phyloP scores from a whole-genome alignment of 2,797 vertebrate species.

The Lophura swinhoii region DNA sequence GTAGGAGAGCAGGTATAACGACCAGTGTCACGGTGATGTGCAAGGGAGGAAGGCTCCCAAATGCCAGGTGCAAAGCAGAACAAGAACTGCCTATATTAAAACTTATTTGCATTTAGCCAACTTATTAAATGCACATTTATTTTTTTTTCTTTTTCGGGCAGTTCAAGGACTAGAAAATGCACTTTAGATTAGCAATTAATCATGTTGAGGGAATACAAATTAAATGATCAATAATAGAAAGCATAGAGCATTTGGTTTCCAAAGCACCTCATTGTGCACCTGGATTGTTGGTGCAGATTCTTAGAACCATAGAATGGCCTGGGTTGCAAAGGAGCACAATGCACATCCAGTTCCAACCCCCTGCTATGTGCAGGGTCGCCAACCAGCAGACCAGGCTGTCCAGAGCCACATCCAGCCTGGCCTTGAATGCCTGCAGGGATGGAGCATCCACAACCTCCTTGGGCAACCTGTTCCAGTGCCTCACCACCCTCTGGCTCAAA shows the following conservation, averaged over 20 bases:
- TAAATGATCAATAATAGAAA: slow-evolving; percentile 58
- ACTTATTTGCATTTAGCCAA: not conserved
- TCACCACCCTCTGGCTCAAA: too few relatives aligned
- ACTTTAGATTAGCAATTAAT: slow-evolving; percentile 17
- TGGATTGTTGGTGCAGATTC: not conserved
- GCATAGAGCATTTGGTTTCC: slow-evolving; percentile 18
- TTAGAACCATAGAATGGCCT: too few relatives aligned
- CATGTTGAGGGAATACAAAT: not conserved
- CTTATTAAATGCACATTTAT: not conserved
- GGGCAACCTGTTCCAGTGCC: too few relatives aligned
- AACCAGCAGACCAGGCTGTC: too few relatives aligned
- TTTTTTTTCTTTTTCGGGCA: not conserved
- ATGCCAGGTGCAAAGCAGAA: not conserved
- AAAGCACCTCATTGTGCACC: slow-evolving; percentile 20
- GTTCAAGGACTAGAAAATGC: not conserved
- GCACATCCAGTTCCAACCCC: too few relatives aligned
- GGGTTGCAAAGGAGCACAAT: too few relatives aligned
- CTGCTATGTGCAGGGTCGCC: too few relatives aligned
- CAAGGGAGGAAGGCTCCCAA: not conserved
- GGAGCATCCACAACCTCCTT: too few relatives aligned
- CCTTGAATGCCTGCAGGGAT: too few relatives aligned
- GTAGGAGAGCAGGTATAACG: not conserved
- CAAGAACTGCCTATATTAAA: not conserved
- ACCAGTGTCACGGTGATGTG: not conserved
- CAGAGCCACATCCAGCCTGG: too few relatives aligned